A percentile compares a stretch with the other conserved stretches of the same genome.
Conservation (phyloP, 2,797 vertebrate genomes). For the Natrix natrix region DNA sequence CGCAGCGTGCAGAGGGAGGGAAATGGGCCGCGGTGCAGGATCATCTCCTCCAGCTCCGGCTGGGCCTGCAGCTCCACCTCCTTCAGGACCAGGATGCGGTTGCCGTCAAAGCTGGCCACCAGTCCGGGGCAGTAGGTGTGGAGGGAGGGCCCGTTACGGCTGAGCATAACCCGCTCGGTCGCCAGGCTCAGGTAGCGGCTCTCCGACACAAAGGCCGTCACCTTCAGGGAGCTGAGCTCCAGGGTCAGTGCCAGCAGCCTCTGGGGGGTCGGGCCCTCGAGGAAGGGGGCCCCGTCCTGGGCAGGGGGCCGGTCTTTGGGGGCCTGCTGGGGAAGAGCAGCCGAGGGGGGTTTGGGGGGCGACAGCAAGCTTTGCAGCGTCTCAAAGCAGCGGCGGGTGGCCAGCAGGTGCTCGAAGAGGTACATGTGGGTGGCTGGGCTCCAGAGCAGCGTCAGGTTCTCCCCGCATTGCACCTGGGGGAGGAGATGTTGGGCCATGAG, state of each 20-base stretch:
- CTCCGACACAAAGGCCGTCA: slow-evolving; percentile 83
- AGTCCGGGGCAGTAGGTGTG: slow-evolving; percentile 78
- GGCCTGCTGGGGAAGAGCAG: slow-evolving; percentile 14
- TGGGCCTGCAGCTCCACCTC: slow-evolving; percentile 80
- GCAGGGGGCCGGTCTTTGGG: background rate
- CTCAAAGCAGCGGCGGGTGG: slow-evolving; percentile 77
- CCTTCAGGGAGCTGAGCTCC: slow-evolving; percentile 77
- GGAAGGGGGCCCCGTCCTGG: background rate
- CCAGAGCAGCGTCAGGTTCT: slow-evolving; percentile 85
- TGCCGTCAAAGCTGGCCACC: slow-evolving; percentile 87
- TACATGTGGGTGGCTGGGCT: slow-evolving; percentile 92
- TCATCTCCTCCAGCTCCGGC: slow-evolving; percentile 81
- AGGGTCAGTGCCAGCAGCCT: slow-evolving; percentile 74
- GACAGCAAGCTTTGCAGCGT: slow-evolving; percentile 65
- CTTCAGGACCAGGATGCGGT: slow-evolving; percentile 88
- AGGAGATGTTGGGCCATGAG: accelerated
- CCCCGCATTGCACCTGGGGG: slow-evolving; percentile 75
- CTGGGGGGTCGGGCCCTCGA: slow-evolving; percentile 44
- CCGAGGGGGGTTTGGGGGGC: slow-evolving; percentile 1
- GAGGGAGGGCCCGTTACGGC: slow-evolving; percentile 71
- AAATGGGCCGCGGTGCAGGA: slow-evolving; percentile 82
- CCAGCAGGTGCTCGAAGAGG: slow-evolving; percentile 86
- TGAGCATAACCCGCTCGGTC: slow-evolving; percentile 76
- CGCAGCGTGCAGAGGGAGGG: slow-evolving; percentile 77
- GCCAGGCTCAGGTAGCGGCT: slow-evolving; percentile 83